A percentile compares a stretch with the other conserved stretches of the same genome.
Conservation (phyloP, 1,140 invertebrate species). For the Drosophila nannoptera region DNA sequence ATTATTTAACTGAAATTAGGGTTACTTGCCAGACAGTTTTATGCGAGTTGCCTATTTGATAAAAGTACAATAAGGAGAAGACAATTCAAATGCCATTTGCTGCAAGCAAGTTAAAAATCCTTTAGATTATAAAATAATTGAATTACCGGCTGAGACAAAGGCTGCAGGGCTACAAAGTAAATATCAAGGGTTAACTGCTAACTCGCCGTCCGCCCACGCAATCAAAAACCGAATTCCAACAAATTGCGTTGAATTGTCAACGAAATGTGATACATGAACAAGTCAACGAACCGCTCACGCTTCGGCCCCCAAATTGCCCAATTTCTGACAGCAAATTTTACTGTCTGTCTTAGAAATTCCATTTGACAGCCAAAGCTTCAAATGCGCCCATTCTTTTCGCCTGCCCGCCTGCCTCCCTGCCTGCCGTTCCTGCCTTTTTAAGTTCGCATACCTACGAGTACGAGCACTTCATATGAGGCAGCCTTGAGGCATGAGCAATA, state of each 20-base stretch:
- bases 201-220: slow-evolving; percentile 29
- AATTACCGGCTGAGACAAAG: slow-evolving; percentile 46
- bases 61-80: neutral
- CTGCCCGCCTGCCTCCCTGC: neutral
- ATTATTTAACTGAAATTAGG: slow-evolving; percentile 25
- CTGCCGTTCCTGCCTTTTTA: no score
- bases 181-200: slow-evolving; percentile 66
- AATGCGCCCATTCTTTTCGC: slow-evolving; percentile 16
- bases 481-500: slow-evolving; percentile 2
- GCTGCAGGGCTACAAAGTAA: neutral
- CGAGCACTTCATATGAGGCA: slow-evolving; percentile 3
- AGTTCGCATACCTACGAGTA: neutral
- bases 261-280: slow-evolving; percentile 39
- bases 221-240: slow-evolving; percentile 42
- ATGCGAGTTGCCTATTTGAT: slow-evolving; percentile 9
- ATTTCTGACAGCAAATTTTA: slow-evolving; percentile 16
- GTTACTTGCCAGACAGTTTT: slow-evolving; percentile 39
- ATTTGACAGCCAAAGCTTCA: slow-evolving; percentile 55
- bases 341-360: slow-evolving; percentile 59
- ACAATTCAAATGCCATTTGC: slow-evolving; percentile 16
- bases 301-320: neutral
- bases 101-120: slow-evolving; percentile 34
- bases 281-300: slow-evolving; percentile 11
- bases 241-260: slow-evolving; percentile 62
- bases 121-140: slow-evolving; percentile 72